A percentile compares a stretch with the other conserved stretches of the same genome.
phyloP scores from a whole-genome alignment of 2,888 invertebrate genomes.

The Drosophila lacicola region DNA sequence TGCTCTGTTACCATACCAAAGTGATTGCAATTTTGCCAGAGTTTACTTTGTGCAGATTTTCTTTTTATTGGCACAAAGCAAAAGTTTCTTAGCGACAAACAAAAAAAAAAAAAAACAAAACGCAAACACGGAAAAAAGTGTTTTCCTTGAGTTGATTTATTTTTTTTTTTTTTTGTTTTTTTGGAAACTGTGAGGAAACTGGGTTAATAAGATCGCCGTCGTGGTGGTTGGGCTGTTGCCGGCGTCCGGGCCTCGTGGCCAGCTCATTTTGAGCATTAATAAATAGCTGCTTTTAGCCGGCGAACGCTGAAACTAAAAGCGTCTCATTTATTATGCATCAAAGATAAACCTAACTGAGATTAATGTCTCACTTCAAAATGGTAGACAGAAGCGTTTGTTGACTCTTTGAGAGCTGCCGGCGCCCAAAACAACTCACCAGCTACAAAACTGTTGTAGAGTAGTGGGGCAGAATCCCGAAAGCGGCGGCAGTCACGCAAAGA shows the following conservation, averaged over 20 bases:
- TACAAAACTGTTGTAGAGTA: not conserved
- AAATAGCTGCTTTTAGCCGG: conserved; percentile 76
- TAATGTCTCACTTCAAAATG: conserved; percentile 77
- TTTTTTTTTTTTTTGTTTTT: conserved; percentile 30
- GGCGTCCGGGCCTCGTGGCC: conserved; percentile 29
- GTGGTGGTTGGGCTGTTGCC: conserved; percentile 13
- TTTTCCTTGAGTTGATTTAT: conserved; percentile 42
- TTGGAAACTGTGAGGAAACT: conserved; percentile 48
- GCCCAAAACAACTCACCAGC: conserved; percentile 24
- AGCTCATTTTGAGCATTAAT: conserved; percentile 60
- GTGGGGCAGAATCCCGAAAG: conserved; percentile 6
- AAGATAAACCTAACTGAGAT: conserved; percentile 80
- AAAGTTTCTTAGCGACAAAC: conserved; percentile 64
- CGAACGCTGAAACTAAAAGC: conserved; percentile 54
- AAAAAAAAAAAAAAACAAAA: conserved; percentile 35
- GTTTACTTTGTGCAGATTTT: conserved; percentile 79
- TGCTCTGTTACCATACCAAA: conserved; percentile 41
- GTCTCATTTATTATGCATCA: conserved; percentile 79
- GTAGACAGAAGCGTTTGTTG: conserved; percentile 52
- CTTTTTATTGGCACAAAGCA: conserved; percentile 58
- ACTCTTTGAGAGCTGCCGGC: conserved; percentile 37
- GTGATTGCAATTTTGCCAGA: conserved; percentile 76
- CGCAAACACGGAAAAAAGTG: conserved; percentile 54
- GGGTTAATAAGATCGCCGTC: conserved; percentile 74
- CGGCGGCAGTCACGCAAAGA: conserved; percentile 54